phyloP scores from a whole-genome alignment of 2,888 invertebrate genomes.

The Nomada hirtipes region DNA sequence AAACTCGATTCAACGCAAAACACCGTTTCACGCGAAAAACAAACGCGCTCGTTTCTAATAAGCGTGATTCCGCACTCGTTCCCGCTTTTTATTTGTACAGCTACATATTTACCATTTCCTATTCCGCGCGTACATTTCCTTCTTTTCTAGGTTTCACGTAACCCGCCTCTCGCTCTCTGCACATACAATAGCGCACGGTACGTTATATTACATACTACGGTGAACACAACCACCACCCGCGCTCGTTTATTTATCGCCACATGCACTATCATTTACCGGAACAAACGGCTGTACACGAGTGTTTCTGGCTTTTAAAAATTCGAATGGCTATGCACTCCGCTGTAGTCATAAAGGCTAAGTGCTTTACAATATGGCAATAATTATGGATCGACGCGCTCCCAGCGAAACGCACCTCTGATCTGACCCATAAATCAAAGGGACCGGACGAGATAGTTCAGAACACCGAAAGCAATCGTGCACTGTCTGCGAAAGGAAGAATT shows the following conservation, averaged over 20 bases:
- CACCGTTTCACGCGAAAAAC: not conserved
- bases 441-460: slow-evolving; percentile 17
- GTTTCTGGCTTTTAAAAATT: slow-evolving; percentile 67
- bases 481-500: too few species aligned
- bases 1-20: not conserved
- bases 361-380: slow-evolving; percentile 64
- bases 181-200: slow-evolving; percentile 40
- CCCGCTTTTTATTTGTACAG: not conserved
- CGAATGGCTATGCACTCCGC: slow-evolving; percentile 52
- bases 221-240: slow-evolving; percentile 31
- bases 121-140: slow-evolving; percentile 34
- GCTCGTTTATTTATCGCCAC: slow-evolving; percentile 59
- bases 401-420: slow-evolving; percentile 36
- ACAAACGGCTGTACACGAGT: slow-evolving; percentile 63
- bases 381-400: slow-evolving; percentile 51
- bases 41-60: slow-evolving; percentile 2
- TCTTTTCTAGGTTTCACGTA: slow-evolving; percentile 33
- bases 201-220: slow-evolving; percentile 53
- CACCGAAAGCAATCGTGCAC: slow-evolving; percentile 9
- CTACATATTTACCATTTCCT: slow-evolving; percentile 40
- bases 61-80: slow-evolving; percentile 11
- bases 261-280: slow-evolving; percentile 57
- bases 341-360: slow-evolving; percentile 63
- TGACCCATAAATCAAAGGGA: slow-evolving; percentile 39
- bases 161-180: not conserved